These are phyloP conservation scores for Gopherus evgoodei DNA, from an alignment of 2,113 vertebrate species.

Conservation along the genomic window DNA sequence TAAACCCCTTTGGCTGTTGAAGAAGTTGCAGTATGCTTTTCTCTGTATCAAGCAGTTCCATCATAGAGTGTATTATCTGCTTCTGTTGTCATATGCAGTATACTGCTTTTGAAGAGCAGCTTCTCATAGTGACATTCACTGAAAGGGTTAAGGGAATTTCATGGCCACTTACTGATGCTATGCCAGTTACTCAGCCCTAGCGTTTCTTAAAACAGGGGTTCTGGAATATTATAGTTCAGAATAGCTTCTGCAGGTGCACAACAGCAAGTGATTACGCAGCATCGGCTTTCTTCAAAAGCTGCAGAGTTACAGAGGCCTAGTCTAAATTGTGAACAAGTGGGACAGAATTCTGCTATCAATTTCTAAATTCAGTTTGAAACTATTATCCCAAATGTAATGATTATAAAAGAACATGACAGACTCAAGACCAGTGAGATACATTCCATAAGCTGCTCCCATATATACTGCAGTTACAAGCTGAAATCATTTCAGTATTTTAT, in stretches of 20 bases:
- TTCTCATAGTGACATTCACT: constrained; percentile 17
- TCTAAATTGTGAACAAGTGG: neutral
- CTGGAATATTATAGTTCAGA: neutral
- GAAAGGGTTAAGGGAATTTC: constrained; percentile 35
- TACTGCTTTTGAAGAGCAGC: constrained; percentile 39
- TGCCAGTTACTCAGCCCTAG: constrained; percentile 10
- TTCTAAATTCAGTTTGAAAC: constrained; percentile 7
- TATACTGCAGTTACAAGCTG: neutral
- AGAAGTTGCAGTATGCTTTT: constrained; percentile 61
- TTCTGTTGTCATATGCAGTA: constrained; percentile 41
- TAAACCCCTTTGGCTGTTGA: constrained; percentile 17
- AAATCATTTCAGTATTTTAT: constrained; percentile 57
- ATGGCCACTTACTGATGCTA: neutral
- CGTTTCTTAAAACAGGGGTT: constrained; percentile 16
- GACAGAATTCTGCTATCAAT: constrained; percentile 2
- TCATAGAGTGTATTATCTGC: constrained; percentile 48
- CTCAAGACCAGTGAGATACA: neutral
- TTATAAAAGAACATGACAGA: neutral
- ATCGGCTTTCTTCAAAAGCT: neutral
- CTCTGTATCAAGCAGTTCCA: constrained; percentile 53
- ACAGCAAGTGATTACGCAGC: neutral
- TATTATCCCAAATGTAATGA: neutral
- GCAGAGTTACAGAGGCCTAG: neutral
- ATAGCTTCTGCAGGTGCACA: neutral
- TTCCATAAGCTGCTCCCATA: neutral